These are phyloP conservation scores for Micrasema minimum DNA, from an alignment of 1,140 invertebrate species.

Conservation along the genomic window DNA sequence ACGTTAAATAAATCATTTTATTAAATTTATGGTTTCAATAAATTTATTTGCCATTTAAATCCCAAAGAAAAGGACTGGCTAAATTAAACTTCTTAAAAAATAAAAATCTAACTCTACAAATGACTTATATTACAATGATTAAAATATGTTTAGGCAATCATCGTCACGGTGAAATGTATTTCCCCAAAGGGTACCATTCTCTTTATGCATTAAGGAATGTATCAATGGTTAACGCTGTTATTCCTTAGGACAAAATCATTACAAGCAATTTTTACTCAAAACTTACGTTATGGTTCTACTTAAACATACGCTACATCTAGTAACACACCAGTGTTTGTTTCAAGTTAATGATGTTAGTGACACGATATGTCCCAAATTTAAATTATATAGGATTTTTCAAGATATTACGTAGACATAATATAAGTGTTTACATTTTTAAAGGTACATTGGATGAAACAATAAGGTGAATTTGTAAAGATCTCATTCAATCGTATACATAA, in stretches of 20 bases:
- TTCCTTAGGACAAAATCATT: slow-evolving; percentile 11
- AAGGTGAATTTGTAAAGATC: no score
- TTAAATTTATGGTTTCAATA: no score
- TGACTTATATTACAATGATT: slow-evolving; percentile 40
- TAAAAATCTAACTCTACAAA: slow-evolving; percentile 17
- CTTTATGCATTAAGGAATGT: slow-evolving; percentile 30
- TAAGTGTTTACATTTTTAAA: no score
- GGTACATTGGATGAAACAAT: no score
- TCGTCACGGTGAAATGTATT: slow-evolving; percentile 4
- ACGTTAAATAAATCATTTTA: neutral
- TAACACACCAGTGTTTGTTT: neutral
- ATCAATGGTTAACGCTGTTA: slow-evolving; percentile 39
- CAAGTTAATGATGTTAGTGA: neutral
- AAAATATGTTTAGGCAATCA: slow-evolving; percentile 29
- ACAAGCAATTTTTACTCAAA: slow-evolving; percentile 31
- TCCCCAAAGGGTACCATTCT: slow-evolving; percentile 10
- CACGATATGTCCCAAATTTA: neutral
- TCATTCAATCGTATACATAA: no score
- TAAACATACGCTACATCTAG: slow-evolving; percentile 10
- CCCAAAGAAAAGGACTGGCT: neutral
- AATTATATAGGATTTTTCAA: no score
- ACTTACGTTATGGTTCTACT: slow-evolving; percentile 28
- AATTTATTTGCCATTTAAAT: neutral
- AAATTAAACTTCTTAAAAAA: slow-evolving; percentile 17
- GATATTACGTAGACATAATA: no score